Percentiles rank a stretch among this genome's conserved stretches.
These are phyloP conservation scores for Drosophila equinoxialis DNA, from an alignment of 1,140 invertebrate genomes.

Conservation along the genomic window DNA sequence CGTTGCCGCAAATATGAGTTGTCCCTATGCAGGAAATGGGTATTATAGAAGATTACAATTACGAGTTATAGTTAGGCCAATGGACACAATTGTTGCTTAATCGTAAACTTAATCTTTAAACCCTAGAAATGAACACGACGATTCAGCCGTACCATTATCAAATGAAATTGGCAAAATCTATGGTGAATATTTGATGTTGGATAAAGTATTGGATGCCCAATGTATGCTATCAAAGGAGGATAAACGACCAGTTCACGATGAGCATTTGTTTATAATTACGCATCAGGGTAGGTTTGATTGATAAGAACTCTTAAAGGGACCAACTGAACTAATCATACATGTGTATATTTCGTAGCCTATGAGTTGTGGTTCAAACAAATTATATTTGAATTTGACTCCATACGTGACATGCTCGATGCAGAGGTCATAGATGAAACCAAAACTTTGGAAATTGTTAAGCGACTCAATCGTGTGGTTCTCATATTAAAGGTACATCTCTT, in stretches of 20 bases:
- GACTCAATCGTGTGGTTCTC: conserved; percentile 95
- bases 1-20: conserved; percentile 58
- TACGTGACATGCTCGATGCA: conserved; percentile 91
- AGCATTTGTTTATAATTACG: conserved; percentile 98
- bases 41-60: conserved; percentile 27
- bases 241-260: conserved; percentile 93
- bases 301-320: too few relatives aligned
- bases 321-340: background rate
- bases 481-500: conserved; percentile 93
- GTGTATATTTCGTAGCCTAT: conserved; percentile 89
- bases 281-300: conserved; percentile 92
- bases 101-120: background rate
- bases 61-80: too few relatives aligned
- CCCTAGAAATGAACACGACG: conserved; percentile 69
- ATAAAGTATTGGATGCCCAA: conserved; percentile 94
- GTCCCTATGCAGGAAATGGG: conserved; percentile 71
- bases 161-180: conserved; percentile 90
- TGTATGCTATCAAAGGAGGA: conserved; percentile 90
- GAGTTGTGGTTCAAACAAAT: conserved; percentile 99
- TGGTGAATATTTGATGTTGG: conserved; percentile 93
- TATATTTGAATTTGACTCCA: conserved; percentile 97
- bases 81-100: background rate
- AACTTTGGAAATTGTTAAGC: conserved; percentile 95
- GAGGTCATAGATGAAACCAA: conserved; percentile 94
- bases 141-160: conserved; percentile 82